These are phyloP conservation scores for Turnix velox DNA, from an alignment of 2,113 vertebrate species.

Conservation along the genomic window DNA sequence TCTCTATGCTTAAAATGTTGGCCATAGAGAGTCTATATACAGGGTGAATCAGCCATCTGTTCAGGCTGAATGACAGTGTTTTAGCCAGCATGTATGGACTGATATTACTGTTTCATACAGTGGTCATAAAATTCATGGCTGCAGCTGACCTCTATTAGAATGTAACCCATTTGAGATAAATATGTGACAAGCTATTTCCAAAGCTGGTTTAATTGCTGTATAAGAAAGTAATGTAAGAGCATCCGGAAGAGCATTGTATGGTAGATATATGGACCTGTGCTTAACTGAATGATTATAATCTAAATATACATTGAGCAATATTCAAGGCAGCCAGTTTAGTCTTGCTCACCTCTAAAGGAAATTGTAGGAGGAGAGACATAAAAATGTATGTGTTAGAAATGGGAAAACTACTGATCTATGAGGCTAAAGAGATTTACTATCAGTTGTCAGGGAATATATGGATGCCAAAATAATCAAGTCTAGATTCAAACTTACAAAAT, in stretches of 20 bases:
- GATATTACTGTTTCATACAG: constrained; percentile 1
- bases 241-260: background rate
- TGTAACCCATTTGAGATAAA: background rate
- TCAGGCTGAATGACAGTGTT: background rate
- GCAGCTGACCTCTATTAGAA: background rate
- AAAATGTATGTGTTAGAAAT: background rate
- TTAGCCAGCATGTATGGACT: background rate
- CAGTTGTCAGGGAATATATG: background rate
- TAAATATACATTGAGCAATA: background rate
- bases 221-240: background rate
- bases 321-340: background rate
- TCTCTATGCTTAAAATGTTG: constrained; percentile 17
- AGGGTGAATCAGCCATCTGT: constrained; percentile 25
- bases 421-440: background rate
- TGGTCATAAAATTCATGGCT: background rate
- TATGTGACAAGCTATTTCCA: constrained; percentile 1
- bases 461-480: background rate
- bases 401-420: background rate
- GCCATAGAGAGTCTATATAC: background rate
- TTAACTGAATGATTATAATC: background rate
- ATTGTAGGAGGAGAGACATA: background rate
- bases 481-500: background rate
- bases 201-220: background rate
- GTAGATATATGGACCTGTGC: background rate
- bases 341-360: background rate